Evolutionary conservation across 2,113 vertebrate genomes (phyloP).

Genomic region (Thryonomys swinderianus): DNA sequence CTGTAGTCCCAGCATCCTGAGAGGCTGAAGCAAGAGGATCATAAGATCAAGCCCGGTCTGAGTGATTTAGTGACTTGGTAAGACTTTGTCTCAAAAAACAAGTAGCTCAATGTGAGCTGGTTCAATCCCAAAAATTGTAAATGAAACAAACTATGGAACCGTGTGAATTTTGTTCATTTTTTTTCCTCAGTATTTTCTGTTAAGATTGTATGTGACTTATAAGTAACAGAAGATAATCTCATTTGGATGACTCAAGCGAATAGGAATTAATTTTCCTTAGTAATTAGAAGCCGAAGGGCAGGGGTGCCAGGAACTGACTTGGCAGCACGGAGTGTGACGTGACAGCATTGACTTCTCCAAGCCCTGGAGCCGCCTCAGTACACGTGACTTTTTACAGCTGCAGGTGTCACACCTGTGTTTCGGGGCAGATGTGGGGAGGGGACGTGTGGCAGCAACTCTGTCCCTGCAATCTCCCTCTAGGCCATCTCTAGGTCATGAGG

Average conservation of each 20-base stretch:
- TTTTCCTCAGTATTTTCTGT: background rate
- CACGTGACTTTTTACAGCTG: background rate
- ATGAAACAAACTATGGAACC: background rate
- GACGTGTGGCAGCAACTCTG: rapidly evolving
- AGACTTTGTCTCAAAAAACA: background rate
- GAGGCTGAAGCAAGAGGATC: background rate
- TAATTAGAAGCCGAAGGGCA: background rate
- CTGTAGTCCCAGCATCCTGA: background rate
- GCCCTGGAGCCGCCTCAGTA: rapidly evolving
- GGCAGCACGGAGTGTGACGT: background rate
- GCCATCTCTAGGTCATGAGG: background rate
- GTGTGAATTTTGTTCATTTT: background rate
- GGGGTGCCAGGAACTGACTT: background rate
- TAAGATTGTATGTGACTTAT: background rate
- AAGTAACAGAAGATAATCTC: background rate
- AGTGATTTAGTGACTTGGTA: background rate
- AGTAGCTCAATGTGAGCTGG: background rate
- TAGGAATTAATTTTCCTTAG: background rate
- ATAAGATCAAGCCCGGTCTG: background rate
- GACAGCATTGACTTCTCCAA: rapidly evolving
- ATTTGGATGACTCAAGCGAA: background rate
- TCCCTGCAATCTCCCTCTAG: background rate
- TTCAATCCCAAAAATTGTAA: background rate
- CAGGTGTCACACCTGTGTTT: rapidly evolving
- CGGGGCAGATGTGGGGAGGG: too few species aligned